These are phyloP conservation scores for Conus canariensis DNA, from an alignment of 2,888 invertebrate species.

Conservation along the genomic window DNA sequence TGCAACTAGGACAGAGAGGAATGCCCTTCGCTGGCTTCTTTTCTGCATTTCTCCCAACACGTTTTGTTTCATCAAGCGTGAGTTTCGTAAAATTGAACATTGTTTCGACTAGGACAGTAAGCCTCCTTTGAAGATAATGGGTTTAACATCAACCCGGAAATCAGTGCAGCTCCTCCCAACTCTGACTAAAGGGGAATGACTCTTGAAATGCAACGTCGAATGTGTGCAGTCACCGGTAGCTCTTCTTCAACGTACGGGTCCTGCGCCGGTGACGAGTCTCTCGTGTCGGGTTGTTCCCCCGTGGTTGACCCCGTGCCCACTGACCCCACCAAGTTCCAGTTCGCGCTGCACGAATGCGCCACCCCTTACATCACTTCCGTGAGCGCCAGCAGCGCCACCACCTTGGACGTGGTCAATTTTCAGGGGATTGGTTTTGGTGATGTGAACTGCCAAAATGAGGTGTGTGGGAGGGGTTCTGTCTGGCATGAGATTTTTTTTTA, in stretches of 20 bases:
- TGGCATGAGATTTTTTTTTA: neutral
- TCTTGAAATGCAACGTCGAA: too few species aligned
- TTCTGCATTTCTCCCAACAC: too few species aligned
- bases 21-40: too few species aligned
- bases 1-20: too few species aligned
- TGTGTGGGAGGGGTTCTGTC: neutral
- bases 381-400: slow-evolving; percentile 56
- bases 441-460: slow-evolving; percentile 62
- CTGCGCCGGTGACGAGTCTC: slow-evolving; percentile 52
- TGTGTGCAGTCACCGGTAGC: neutral
- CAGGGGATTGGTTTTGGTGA: slow-evolving; percentile 60
- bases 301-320: slow-evolving; percentile 44
- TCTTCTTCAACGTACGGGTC: neutral
- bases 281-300: slow-evolving; percentile 54
- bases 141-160: too few species aligned
- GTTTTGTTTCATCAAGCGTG: too few species aligned
- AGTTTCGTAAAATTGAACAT: too few species aligned
- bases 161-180: too few species aligned
- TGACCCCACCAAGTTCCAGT: slow-evolving; percentile 56
- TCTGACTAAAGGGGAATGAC: too few species aligned
- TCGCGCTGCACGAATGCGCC: slow-evolving; percentile 58
- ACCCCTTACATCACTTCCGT: slow-evolving; percentile 57
- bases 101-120: too few species aligned
- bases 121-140: too few species aligned
- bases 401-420: slow-evolving; percentile 54